phyloP scores from a whole-genome alignment of 2,113 vertebrate species.

The Aramus guarauna region DNA sequence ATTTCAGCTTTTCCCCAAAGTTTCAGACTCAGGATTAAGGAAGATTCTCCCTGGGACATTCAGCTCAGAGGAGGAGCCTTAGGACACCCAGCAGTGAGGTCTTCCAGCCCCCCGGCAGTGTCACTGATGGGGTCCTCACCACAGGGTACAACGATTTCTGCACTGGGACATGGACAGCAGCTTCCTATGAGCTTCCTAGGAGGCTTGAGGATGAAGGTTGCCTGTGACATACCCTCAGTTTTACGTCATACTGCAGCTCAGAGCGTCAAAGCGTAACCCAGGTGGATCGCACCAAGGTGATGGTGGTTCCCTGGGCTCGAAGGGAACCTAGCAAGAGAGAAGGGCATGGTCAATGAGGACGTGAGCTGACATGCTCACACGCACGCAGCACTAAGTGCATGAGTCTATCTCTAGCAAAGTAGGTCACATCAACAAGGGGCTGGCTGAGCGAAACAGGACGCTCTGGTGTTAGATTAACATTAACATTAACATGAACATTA shows the following conservation, averaged over 20 bases:
- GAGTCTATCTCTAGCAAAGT: neutral
- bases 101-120: neutral
- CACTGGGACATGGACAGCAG: neutral
- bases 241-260: neutral
- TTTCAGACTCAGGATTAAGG: neutral
- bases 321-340: neutral
- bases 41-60: neutral
- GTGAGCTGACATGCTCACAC: neutral
- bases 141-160: neutral
- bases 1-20: neutral
- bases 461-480: neutral
- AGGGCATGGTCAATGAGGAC: neutral
- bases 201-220: neutral
- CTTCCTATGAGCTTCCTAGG: neutral
- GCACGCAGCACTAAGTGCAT: neutral
- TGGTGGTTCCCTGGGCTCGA: neutral
- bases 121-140: too few relatives aligned
- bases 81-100: neutral
- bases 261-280: neutral
- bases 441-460: neutral
- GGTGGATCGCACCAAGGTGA: neutral
- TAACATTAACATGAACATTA: neutral
- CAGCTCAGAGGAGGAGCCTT: neutral
- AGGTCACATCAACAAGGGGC: neutral
- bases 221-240: fast-evolving